Percentiles rank a stretch among this genome's conserved stretches.
These are phyloP conservation scores for Drosophila setifemur DNA, from an alignment of 1,140 invertebrate species.

Conservation along the genomic window DNA sequence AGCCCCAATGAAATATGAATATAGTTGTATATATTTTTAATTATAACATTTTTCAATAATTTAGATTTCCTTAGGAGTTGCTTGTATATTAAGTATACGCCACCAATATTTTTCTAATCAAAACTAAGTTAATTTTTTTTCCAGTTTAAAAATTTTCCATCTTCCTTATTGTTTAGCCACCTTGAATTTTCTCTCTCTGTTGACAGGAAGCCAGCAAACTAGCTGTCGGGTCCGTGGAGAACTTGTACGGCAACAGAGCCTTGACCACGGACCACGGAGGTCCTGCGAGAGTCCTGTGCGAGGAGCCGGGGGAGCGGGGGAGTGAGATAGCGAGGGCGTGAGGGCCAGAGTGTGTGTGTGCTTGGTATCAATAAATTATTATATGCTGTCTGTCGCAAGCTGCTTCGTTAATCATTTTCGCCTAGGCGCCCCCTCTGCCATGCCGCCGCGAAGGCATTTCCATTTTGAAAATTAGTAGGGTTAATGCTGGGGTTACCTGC, in stretches of 20 bases:
- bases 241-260: slow-evolving; percentile 35
- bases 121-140: neutral
- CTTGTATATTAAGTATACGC: neutral
- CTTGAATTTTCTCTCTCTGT: slow-evolving; percentile 4
- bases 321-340: neutral
- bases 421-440: neutral
- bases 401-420: slow-evolving; percentile 70
- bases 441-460: slow-evolving; percentile 3
- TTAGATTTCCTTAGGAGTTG: too few relatives aligned
- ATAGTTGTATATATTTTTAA: too few relatives aligned
- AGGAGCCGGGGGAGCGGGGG: neutral
- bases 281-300: slow-evolving; percentile 27
- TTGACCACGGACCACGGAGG: slow-evolving; percentile 28
- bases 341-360: slow-evolving; percentile 46
- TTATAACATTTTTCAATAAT: too few relatives aligned
- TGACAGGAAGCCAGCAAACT: slow-evolving; percentile 34
- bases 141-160: too few relatives aligned
- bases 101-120: neutral
- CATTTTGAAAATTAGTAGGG: slow-evolving; percentile 49
- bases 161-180: too few relatives aligned
- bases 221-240: slow-evolving; percentile 17
- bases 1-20: too few relatives aligned
- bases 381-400: slow-evolving; percentile 63
- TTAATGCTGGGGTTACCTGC: slow-evolving; percentile 29
- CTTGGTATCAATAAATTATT: slow-evolving; percentile 75